Evolutionary conservation across 2,888 invertebrate species (phyloP).

Genomic region (Drosophila falleni): DNA sequence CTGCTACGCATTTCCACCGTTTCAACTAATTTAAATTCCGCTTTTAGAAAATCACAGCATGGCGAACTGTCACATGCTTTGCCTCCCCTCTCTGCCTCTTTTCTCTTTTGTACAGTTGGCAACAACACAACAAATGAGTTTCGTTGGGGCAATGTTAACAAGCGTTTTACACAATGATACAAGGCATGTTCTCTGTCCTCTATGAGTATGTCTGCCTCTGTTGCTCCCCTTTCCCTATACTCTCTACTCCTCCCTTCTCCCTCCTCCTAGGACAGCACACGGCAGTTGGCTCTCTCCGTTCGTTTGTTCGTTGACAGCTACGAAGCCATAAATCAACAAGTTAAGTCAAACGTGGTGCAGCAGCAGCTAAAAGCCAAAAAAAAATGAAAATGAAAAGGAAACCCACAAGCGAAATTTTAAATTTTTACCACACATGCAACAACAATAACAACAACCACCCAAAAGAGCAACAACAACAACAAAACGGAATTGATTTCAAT

Average conservation of each 20-base stretch:
- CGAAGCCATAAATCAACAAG: constrained; percentile 81
- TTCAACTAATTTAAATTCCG: constrained; percentile 77
- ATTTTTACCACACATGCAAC: constrained; percentile 64
- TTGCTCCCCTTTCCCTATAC: constrained; percentile 1
- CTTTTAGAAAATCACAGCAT: constrained; percentile 47
- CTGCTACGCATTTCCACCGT: constrained; percentile 63
- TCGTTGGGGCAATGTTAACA: constrained; percentile 69
- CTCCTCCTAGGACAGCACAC: constrained; percentile 45
- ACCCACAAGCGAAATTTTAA: constrained; percentile 58
- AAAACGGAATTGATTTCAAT: constrained; percentile 79
- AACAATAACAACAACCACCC: constrained; percentile 24
- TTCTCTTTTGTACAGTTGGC: not conserved
- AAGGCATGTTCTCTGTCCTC: constrained; percentile 53
- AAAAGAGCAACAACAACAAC: constrained; percentile 30
- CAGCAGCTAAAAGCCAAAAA: constrained; percentile 58
- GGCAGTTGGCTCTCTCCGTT: constrained; percentile 60
- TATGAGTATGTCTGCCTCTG: constrained; percentile 19
- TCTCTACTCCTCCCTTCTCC: constrained; percentile 1
- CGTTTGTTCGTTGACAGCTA: constrained; percentile 68
- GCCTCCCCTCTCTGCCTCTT: constrained; percentile 5
- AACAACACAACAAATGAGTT: constrained; percentile 63
- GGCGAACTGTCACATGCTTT: constrained; percentile 60
- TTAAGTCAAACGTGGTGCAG: constrained; percentile 79
- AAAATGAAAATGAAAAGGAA: constrained; percentile 16
- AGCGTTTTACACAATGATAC: constrained; percentile 77